Conservation (phyloP, 2,888 invertebrate species). For the Maniola hyperantus region DNA sequence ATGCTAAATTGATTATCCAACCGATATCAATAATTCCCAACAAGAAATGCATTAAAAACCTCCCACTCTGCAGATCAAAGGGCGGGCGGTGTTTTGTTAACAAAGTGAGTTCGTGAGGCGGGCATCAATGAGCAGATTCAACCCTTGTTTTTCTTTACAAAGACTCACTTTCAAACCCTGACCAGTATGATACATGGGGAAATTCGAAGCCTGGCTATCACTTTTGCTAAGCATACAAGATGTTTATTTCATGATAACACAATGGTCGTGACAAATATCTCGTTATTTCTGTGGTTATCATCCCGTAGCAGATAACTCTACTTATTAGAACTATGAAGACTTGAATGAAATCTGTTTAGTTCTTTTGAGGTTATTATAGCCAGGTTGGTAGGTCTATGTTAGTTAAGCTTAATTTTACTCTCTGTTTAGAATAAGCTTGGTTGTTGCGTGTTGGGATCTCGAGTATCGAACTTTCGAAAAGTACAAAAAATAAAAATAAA, state of each 20-base stretch:
- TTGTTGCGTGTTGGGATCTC: neutral
- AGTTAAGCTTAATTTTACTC: no score
- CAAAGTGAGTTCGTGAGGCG: conserved; percentile 78
- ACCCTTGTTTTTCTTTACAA: conserved; percentile 78
- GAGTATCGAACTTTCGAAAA: neutral
- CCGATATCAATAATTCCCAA: conserved; percentile 73
- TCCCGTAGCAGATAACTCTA: no score
- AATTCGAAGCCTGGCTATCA: conserved; percentile 31
- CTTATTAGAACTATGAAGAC: no score
- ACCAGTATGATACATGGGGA: conserved; percentile 54
- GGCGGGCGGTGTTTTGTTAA: conserved; percentile 74
- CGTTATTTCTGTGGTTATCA: no score
- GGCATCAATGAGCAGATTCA: conserved; percentile 66
- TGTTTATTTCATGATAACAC: conserved; percentile 11
- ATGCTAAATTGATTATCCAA: conserved; percentile 54
- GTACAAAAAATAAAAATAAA: neutral
- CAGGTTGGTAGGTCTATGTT: no score
- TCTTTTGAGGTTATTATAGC: no score
- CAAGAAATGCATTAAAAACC: conserved; percentile 79
- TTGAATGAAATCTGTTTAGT: no score
- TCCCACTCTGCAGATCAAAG: conserved; percentile 69
- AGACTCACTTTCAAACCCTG: conserved; percentile 70
- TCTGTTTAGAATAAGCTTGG: neutral
- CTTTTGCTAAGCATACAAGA: conserved; percentile 21
- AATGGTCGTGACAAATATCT: no score